Conservation (phyloP, 2,797 vertebrate genomes). For the Sternarchorhynchus goeldii region DNA sequence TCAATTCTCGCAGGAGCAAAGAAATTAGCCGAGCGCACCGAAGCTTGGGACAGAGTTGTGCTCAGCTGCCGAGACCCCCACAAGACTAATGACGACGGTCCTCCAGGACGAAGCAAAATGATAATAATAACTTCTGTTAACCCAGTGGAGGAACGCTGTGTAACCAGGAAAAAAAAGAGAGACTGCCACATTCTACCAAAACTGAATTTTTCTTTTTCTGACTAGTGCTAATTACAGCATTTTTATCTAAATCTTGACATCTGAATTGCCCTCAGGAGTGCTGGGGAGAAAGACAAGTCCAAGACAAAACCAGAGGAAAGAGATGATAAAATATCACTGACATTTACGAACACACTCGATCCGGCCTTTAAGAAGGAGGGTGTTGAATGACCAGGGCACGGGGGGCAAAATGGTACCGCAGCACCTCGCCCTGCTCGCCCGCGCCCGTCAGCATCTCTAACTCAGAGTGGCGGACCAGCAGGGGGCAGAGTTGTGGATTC, state of each 20-base stretch:
- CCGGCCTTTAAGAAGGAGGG: conserved; percentile 23
- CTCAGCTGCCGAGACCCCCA: conserved; percentile 60
- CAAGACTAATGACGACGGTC: conserved; percentile 65
- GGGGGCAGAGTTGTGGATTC: conserved; percentile 68
- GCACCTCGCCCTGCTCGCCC: not conserved
- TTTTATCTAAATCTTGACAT: not conserved
- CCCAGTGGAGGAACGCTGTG: not conserved
- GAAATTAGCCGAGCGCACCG: conserved; percentile 67
- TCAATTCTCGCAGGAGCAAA: conserved; percentile 70
- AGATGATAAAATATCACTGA: conserved; percentile 38
- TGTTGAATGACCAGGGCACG: conserved; percentile 14
- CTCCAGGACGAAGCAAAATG: conserved; percentile 50
- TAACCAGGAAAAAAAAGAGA: not conserved
- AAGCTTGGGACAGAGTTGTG: conserved; percentile 58
- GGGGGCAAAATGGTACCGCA: conserved; percentile 10
- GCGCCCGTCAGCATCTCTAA: not conserved
- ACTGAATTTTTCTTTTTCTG: not conserved
- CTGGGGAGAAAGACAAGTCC: conserved; percentile 6
- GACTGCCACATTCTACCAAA: not conserved
- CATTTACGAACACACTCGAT: conserved; percentile 42
- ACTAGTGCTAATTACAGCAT: not conserved
- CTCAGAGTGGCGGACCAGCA: conserved; percentile 52
- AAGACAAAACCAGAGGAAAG: conserved; percentile 3
- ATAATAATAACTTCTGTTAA: conserved; percentile 27
- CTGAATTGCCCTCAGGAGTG: conserved; percentile 1